Evolutionary conservation across 1,140 invertebrate species (phyloP), one percentile per base, ranked within the genome.

Genomic region (Drosophila santomea): DNA sequence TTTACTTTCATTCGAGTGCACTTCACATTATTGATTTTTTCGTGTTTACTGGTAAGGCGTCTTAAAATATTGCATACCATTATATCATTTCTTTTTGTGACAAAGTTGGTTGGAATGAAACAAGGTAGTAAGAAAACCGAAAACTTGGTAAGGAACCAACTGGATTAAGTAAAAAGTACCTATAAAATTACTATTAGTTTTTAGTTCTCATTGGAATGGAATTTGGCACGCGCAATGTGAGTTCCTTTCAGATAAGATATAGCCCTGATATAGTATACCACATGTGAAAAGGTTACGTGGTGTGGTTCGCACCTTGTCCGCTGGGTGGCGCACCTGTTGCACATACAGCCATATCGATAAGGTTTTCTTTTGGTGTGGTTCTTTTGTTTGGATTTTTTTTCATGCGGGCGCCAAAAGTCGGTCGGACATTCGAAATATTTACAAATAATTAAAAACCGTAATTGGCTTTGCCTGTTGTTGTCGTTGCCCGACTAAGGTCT

Each of bases 391-490:
- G 4, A 0, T 10, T 48, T 69, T 50, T 78, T 32, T 55, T 38
- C 36, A 10, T 8, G 17, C 14, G 48, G 60, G 73, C 72, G 72
- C 73, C 73, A 75, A 45, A 58, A 50, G 51, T 71, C 36, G 54
- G 11, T 47, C 25, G 61, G 41, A 68, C 61, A 60, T 76, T 47
- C 47, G 58, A 54, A 85, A 86, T 85, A 85, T 85, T 86, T 85
- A 61, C 82, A 75, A 75, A 78, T 81, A 81, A 86, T 81, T 85
- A 85, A 78, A 74, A 81, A 57, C 55, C 61, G 63, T 86, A 82
- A 86, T 82, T 86, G 82, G 74, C 75, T 86, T 86, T 86, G 64
- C 78, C 72, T 78, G 82, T 86, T 63, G 63, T 39, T 32, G 35
- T 10, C 71, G 41, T 50, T 41, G 59, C 63, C 55, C 20, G 14